Evolutionary conservation across 2,797 vertebrate genomes (phyloP), one percentile per base, ranked within the genome.

Genomic region (Smutsia temminckii): DNA sequence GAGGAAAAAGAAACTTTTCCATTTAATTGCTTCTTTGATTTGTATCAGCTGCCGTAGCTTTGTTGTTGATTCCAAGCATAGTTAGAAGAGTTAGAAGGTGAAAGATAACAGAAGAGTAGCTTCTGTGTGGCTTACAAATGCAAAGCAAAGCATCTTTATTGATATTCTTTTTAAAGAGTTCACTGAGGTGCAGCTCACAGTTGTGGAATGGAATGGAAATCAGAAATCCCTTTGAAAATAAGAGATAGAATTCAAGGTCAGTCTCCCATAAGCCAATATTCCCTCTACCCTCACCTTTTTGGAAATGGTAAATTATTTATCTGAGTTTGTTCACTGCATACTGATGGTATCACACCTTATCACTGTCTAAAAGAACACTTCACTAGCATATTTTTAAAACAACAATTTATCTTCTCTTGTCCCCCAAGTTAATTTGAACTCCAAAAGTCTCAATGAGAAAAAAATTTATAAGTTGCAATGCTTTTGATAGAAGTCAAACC

Each of bases 191-290:
- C 97, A 97, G 97, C 97, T 96, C 95, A 94, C 95, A 97, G 96
- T 98, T 97, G 95, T 98, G 51, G 49, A 95, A 97, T 89, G 95
- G 96, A 98, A 98, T 98, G 97, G 98, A 98, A 97, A 98, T 95
- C 96, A 98, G 97, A 97, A 97, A 98, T 97, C 94, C 97, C 96
- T 97, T 97, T 96, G 98, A 98, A 98, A 98, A 98, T 96, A 98
- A 98, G 98, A 98, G 98, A 98, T 96, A 98, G 98, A 98, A 98
- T 97, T 97, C 98, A 98, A 98, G 98, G 98, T 98, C 98, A 98
- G 97, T 98, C 98, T 97, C 98, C 97, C 97, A 96, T 95, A 94
- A 95, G 98, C 96, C 93, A 96, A 94, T 37, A 12, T 91, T 98
- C 96, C 94, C 90, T 97, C 88, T 97, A 87, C 64, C 79, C 93